A percentile compares a stretch with the other conserved stretches of the same genome.
These are phyloP conservation scores for Ancistrus triradiatus DNA, from an alignment of 2,113 vertebrate genomes.

Conservation along the genomic window DNA sequence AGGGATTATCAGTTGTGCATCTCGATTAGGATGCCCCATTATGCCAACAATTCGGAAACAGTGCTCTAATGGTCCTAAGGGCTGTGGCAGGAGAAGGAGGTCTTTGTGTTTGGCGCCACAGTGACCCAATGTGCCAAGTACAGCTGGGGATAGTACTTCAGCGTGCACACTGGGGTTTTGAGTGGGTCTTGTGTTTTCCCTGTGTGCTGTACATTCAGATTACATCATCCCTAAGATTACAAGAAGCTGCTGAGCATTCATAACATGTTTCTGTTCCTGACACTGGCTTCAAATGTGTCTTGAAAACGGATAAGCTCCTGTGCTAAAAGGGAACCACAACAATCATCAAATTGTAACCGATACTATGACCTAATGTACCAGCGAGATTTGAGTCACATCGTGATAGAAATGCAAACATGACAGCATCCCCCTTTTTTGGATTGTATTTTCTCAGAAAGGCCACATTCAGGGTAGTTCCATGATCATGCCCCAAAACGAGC, in stretches of 20 bases:
- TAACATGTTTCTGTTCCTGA: background rate
- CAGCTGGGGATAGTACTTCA: constrained; percentile 16
- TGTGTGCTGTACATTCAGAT: constrained; percentile 5
- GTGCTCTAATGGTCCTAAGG: background rate
- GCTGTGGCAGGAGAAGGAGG: constrained; percentile 19
- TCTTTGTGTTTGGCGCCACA: constrained; percentile 9
- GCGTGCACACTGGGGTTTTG: constrained; percentile 1
- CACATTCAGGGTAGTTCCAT: no score
- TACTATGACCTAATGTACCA: background rate
- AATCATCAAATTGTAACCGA: background rate
- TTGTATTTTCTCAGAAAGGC: no score
- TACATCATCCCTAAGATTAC: constrained; percentile 14
- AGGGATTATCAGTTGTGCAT: constrained; percentile 26
- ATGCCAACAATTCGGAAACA: constrained; percentile 8
- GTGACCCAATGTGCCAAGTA: constrained; percentile 19
- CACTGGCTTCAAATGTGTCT: constrained; percentile 4
- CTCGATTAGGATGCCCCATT: background rate
- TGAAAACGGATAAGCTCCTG: background rate
- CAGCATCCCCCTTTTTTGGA: background rate
- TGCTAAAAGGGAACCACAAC: background rate
- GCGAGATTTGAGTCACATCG: background rate
- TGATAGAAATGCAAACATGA: background rate
- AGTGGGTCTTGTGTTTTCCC: constrained; percentile 17
- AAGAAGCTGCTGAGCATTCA: background rate
- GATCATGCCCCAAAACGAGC: no score